Evolutionary conservation across 2,113 vertebrate species (phyloP).

Genomic region (Myrmophylax atrothorax): DNA sequence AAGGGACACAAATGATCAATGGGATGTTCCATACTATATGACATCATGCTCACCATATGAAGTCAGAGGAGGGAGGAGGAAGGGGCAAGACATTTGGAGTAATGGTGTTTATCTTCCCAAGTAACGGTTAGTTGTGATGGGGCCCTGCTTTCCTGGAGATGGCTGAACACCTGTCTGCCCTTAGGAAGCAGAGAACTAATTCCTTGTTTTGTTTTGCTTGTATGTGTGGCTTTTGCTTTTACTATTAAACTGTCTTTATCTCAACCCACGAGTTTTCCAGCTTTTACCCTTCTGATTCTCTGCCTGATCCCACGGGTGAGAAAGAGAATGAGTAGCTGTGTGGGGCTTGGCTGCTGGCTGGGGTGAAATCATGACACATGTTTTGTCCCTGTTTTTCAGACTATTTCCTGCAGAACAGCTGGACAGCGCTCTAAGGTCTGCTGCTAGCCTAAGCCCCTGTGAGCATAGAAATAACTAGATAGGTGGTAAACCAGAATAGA

Average conservation of each 20-base stretch:
- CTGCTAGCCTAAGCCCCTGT: not conserved
- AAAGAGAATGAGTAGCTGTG: not conserved
- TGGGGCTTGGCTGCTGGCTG: not conserved
- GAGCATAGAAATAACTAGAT: not conserved
- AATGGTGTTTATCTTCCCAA: not conserved
- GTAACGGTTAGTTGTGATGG: rapidly evolving
- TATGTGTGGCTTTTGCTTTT: not conserved
- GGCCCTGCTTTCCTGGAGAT: not conserved
- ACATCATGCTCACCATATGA: not conserved
- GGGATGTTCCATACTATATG: not conserved
- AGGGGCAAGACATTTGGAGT: not conserved
- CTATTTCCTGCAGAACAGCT: not conserved
- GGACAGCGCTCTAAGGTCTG: not conserved
- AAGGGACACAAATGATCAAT: not conserved
- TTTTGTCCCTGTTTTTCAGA: not conserved
- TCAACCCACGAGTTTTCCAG: not conserved
- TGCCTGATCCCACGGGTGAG: not conserved
- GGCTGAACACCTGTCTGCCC: not conserved
- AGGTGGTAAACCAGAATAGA: not conserved
- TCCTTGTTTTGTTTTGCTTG: not conserved
- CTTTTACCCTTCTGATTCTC: not conserved
- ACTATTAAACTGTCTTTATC: not conserved
- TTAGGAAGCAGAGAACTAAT: not conserved
- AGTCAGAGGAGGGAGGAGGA: not conserved
- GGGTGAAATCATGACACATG: not conserved